Evolutionary conservation across 2,888 invertebrate species (phyloP).

Genomic region (Ectobius pallidus): DNA sequence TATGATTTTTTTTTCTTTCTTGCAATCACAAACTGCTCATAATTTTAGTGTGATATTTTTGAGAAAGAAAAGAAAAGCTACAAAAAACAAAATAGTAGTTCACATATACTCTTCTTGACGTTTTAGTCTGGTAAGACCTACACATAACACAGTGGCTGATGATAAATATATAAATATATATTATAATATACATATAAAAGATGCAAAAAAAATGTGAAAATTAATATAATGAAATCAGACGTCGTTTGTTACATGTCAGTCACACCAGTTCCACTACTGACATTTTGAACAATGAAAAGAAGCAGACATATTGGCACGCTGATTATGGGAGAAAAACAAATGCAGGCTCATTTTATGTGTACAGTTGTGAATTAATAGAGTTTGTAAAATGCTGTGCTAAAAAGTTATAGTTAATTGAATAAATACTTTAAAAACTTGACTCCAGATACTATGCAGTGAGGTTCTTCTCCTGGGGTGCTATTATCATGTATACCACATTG

Average conservation of each 20-base stretch:
- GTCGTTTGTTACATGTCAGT: conserved; percentile 3
- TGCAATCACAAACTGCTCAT: conserved; percentile 40
- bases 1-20: conserved; percentile 1
- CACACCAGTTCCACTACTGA: conserved; percentile 29
- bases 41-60: conserved; percentile 40
- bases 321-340: conserved; percentile 11
- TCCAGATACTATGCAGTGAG: not conserved
- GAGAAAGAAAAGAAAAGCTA: conserved; percentile 29
- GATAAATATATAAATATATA: conserved; percentile 30
- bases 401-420: not conserved
- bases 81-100: conserved; percentile 36
- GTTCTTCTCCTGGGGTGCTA: conserved; percentile 2
- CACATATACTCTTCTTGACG: conserved; percentile 41
- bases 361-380: conserved; percentile 23
- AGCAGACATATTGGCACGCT: conserved; percentile 16
- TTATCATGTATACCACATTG: conserved; percentile 43
- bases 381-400: conserved; percentile 13
- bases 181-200: conserved; percentile 12
- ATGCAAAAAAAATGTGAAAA: conserved; percentile 11
- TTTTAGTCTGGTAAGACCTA: conserved; percentile 42
- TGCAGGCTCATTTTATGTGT: conserved; percentile 28
- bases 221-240: conserved; percentile 31
- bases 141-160: conserved; percentile 6
- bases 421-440: not conserved
- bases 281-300: conserved; percentile 44